phyloP scores from a whole-genome alignment of 1,140 invertebrate genomes.

The Gryllus bimaculatus region DNA sequence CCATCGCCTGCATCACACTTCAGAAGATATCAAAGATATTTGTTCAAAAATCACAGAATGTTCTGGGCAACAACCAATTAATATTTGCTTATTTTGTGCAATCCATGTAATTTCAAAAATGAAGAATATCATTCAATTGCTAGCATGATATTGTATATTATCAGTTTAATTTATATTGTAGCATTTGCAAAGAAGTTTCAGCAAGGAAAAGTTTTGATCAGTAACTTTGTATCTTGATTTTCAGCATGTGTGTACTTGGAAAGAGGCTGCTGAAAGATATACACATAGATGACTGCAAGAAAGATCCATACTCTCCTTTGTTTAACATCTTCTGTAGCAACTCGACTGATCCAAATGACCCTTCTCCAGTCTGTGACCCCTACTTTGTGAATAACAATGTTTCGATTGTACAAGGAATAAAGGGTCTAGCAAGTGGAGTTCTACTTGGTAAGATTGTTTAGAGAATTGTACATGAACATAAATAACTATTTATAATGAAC shows the following conservation, averaged over 20 bases:
- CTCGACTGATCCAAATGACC: constrained; percentile 33
- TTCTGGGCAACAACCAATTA: too few species aligned
- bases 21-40: too few species aligned
- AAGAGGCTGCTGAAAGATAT: constrained; percentile 74
- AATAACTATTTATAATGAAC: too few species aligned
- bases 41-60: too few species aligned
- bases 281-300: constrained; percentile 63
- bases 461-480: not conserved
- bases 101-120: too few species aligned
- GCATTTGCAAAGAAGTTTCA: too few species aligned
- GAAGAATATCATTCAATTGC: too few species aligned
- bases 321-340: constrained; percentile 59
- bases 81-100: too few species aligned
- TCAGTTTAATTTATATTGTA: not conserved
- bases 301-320: constrained; percentile 53
- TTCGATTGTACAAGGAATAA: constrained; percentile 53
- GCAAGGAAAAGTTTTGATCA: not conserved
- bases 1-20: too few species aligned
- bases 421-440: constrained; percentile 66
- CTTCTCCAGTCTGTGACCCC: constrained; percentile 52
- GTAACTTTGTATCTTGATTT: constrained; percentile 28
- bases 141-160: too few species aligned
- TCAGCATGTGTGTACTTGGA: constrained; percentile 87
- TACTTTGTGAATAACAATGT: constrained; percentile 58
- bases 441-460: constrained; percentile 51